A percentile compares a stretch with the other conserved stretches of the same genome.
phyloP scores from a whole-genome alignment of 2,888 invertebrate species.

The Hirtodrosophila histrioides region DNA sequence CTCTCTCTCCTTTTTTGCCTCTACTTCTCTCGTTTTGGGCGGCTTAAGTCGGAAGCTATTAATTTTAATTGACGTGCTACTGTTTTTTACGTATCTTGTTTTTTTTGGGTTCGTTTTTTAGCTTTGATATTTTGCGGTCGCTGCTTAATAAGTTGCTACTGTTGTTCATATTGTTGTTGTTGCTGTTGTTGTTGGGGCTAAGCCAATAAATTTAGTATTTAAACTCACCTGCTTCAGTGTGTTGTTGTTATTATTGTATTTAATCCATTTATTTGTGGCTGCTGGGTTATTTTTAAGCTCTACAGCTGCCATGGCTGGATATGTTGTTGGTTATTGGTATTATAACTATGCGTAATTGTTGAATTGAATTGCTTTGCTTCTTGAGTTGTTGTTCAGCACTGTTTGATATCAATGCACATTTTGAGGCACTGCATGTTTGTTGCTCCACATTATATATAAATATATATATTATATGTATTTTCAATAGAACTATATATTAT shows the following conservation, averaged over 20 bases:
- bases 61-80: conserved; percentile 80
- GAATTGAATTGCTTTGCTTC: conserved; percentile 13
- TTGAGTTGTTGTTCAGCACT: conserved; percentile 42
- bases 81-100: conserved; percentile 64
- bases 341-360: conserved; percentile 8
- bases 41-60: conserved; percentile 80
- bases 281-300: conserved; percentile 54
- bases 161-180: conserved; percentile 20
- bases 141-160: conserved; percentile 48
- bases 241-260: conserved; percentile 37
- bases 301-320: conserved; percentile 51
- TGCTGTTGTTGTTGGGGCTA: conserved; percentile 37
- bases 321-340: background rate
- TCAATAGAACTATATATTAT: too few species aligned
- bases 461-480: too few species aligned
- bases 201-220: conserved; percentile 49
- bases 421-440: conserved; percentile 53
- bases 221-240: conserved; percentile 70
- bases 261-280: conserved; percentile 76
- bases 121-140: conserved; percentile 56
- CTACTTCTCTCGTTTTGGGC: conserved; percentile 42
- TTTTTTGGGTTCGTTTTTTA: conserved; percentile 26
- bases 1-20: conserved; percentile 10
- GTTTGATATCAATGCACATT: conserved; percentile 55
- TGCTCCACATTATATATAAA: conserved; percentile 42